These are phyloP conservation scores for Drosophila pseudoananassae DNA, from an alignment of 1,140 invertebrate genomes.

Conservation along the genomic window DNA sequence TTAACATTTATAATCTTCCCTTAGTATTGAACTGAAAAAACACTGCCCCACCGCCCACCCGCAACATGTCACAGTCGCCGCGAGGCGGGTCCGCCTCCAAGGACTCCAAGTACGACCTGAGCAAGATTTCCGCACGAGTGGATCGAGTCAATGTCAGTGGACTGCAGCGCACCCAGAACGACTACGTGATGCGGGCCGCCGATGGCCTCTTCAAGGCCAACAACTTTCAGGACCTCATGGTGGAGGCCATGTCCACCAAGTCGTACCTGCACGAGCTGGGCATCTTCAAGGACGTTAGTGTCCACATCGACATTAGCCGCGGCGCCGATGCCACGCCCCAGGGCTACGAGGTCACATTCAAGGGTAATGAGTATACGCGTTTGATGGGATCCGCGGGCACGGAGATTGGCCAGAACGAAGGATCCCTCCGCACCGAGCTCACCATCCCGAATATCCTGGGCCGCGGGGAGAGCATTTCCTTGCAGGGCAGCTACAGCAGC, in stretches of 20 bases:
- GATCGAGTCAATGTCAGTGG: slow-evolving; percentile 81
- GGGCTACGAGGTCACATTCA: slow-evolving; percentile 82
- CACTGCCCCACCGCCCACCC: slow-evolving; percentile 27
- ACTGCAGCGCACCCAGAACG: slow-evolving; percentile 76
- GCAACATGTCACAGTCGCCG: slow-evolving; percentile 43
- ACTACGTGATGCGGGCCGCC: slow-evolving; percentile 78
- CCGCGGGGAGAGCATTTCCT: slow-evolving; percentile 75
- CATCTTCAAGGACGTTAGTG: slow-evolving; percentile 80
- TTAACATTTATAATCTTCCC: slow-evolving; percentile 13
- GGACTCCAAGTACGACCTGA: slow-evolving; percentile 66
- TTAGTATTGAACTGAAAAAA: slow-evolving; percentile 21
- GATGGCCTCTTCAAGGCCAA: slow-evolving; percentile 73
- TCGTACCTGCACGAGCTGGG: slow-evolving; percentile 78
- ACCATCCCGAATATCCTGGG: slow-evolving; percentile 79
- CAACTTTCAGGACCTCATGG: slow-evolving; percentile 81
- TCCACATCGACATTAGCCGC: slow-evolving; percentile 77
- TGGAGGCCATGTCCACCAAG: slow-evolving; percentile 78
- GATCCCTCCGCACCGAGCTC: slow-evolving; percentile 74
- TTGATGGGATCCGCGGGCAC: slow-evolving; percentile 81
- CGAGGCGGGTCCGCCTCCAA: slow-evolving; percentile 39
- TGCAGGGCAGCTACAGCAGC: slow-evolving; percentile 81
- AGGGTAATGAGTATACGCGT: slow-evolving; percentile 71
- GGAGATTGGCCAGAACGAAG: slow-evolving; percentile 82
- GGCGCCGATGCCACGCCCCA: slow-evolving; percentile 68
- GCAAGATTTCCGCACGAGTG: slow-evolving; percentile 69